Evolutionary conservation across 2,113 vertebrate species (phyloP).

Genomic region (Canis aureus): DNA sequence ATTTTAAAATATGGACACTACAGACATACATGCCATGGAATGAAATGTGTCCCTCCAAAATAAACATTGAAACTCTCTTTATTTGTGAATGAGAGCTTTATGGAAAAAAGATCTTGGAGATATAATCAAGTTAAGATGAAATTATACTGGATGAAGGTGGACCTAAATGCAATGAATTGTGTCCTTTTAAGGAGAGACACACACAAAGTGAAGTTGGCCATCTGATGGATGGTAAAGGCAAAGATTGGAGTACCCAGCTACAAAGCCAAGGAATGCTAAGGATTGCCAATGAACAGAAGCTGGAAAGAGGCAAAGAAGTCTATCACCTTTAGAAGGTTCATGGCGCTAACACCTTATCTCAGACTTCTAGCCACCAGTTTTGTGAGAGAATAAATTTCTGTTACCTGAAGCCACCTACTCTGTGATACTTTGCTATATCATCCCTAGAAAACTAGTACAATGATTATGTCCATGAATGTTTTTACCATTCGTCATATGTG

Average conservation of each 20-base stretch:
- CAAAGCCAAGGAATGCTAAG: not conserved
- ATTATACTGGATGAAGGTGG: not conserved
- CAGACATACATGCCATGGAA: not conserved
- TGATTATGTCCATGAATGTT: not conserved
- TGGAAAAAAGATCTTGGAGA: not conserved
- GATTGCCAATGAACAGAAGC: too few species aligned
- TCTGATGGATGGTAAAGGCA: too few species aligned
- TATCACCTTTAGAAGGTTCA: not conserved
- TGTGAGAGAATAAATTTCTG: not conserved
- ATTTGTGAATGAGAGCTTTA: not conserved
- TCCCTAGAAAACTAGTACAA: not conserved
- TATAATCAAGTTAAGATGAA: not conserved
- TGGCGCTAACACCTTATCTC: not conserved
- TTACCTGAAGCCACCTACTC: not conserved
- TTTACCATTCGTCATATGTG: not conserved
- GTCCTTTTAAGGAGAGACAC: not conserved
- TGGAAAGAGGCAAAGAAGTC: not conserved
- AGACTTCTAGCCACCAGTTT: not conserved
- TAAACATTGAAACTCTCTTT: not conserved
- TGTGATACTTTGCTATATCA: not conserved
- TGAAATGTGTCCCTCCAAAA: not conserved
- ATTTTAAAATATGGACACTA: not conserved
- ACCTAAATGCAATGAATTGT: not conserved
- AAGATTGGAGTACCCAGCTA: not conserved
- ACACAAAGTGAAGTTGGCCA: not conserved